These are phyloP conservation scores for Botia almorhae DNA, from an alignment of 2,797 vertebrate genomes.

Conservation along the genomic window DNA sequence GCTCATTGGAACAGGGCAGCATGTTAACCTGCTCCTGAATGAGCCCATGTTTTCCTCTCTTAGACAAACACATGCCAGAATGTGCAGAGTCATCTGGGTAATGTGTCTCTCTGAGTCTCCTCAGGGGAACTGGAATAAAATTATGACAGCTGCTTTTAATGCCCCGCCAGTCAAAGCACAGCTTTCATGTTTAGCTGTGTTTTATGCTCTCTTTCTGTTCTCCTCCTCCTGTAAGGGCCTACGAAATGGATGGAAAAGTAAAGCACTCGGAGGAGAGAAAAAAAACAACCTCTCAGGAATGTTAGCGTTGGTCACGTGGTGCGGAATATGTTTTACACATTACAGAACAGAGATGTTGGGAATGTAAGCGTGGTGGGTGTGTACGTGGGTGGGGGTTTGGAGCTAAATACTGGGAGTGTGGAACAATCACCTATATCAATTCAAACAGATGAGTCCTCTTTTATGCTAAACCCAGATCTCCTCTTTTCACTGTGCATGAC, in stretches of 20 bases:
- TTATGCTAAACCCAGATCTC: not conserved
- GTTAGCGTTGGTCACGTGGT: conserved; percentile 27
- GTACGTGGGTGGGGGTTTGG: conserved; percentile 16
- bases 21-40: conserved; percentile 27
- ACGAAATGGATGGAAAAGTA: conserved; percentile 51
- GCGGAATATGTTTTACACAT: conserved; percentile 69
- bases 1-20: conserved; percentile 1
- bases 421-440: conserved; percentile 1
- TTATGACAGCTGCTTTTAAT: conserved; percentile 51
- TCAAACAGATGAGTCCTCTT: not conserved
- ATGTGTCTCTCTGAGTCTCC: conserved; percentile 16
- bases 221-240: conserved; percentile 22
- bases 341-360: conserved; percentile 51
- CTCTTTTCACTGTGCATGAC: not conserved
- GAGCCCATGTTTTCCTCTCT: conserved; percentile 39
- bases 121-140: conserved; percentile 26
- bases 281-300: conserved; percentile 57
- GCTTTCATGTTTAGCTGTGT: conserved; percentile 57
- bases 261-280: conserved; percentile 53
- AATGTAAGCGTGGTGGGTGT: conserved; percentile 25
- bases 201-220: conserved; percentile 36
- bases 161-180: conserved; percentile 35
- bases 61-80: conserved; percentile 33
- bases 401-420: not conserved
- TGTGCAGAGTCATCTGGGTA: conserved; percentile 20